phyloP scores from a whole-genome alignment of 2,113 vertebrate genomes.

The Cyrtonyx montezumae region DNA sequence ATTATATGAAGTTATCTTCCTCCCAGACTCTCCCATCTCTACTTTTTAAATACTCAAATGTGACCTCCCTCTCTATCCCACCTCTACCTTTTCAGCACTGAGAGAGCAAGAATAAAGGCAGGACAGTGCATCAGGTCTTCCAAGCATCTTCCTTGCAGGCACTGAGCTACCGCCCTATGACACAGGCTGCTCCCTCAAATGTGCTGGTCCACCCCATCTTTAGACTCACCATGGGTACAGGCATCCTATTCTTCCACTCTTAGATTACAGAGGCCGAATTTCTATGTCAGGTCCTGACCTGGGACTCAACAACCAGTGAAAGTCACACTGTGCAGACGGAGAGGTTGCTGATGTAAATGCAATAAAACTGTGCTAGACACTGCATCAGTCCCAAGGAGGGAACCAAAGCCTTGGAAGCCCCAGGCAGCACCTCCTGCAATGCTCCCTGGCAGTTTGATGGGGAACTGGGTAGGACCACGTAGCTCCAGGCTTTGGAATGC shows the following conservation, averaged over 20 bases:
- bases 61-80: background rate
- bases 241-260: background rate
- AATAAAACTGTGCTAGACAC: background rate
- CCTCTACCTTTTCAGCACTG: background rate
- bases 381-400: background rate
- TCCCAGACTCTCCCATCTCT: background rate
- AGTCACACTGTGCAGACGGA: background rate
- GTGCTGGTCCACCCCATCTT: background rate
- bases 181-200: background rate
- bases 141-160: background rate
- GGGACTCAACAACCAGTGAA: accelerated
- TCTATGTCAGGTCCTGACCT: background rate
- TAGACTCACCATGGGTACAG: background rate
- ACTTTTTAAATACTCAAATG: background rate
- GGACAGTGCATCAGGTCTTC: background rate
- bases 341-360: background rate
- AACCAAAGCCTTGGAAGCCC: no score
- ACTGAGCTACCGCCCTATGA: background rate
- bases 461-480: background rate
- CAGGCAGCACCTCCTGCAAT: background rate
- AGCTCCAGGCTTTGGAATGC: background rate
- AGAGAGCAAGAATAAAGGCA: background rate
- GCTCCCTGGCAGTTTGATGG: background rate
- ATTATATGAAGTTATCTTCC: background rate
- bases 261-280: background rate